Base-by-base conservation (phyloP, 2,113 vertebrate species). In the Hyperopisus bebe region DNA sequence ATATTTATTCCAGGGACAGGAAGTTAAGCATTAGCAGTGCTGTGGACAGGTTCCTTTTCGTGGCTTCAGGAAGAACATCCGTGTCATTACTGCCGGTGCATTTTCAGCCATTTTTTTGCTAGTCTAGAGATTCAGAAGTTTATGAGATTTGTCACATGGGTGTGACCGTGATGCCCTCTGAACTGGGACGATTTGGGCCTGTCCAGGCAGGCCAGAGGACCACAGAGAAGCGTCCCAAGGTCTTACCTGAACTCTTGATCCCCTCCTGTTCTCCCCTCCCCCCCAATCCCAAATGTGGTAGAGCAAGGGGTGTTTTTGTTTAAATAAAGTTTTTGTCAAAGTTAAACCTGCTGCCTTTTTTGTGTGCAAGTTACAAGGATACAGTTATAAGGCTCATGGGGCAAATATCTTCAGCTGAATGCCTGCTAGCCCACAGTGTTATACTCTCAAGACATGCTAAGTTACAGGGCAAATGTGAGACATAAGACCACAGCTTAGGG, bases 251-350 rank as follows among this genome's bases (percentile, higher is more conserved):
- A 87, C 47, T 86, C 10, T 50, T 11, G 24, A 8, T 15, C 47
- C 21, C 44, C 5, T n/a, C 21, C 9, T 13, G 46, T 50, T 24
- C 6, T 4, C 21, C 0, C 8, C 82, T 1, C 46, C 9, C 77
- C 35, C 44, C 80, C 21, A 10, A 17, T 39, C 27, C 48, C 85
- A 51, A 55, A 31, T 35, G 24, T 15, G 50, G 21, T 44, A 19
- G 24, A 50, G 47, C 83, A 27, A 80, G 50, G 50, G 50, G 48
- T 53, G 4, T 53, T 87, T 87, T 53, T 19, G 31, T 87, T 53
- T 19, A 87, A 53, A 87, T 87, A 87, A 87, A 87, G 48, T 87
- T 51, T 51, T 39, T 82, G 31, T 86, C 84, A 27, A 50, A 31
- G 44, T 35, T 46, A 84, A 83, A 47, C 3, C 1, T 3, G 10